A percentile compares a stretch with the other conserved stretches of the same genome.
These are phyloP conservation scores for Geothlypis trichas DNA, from an alignment of 2,113 vertebrate species.

Conservation along the genomic window DNA sequence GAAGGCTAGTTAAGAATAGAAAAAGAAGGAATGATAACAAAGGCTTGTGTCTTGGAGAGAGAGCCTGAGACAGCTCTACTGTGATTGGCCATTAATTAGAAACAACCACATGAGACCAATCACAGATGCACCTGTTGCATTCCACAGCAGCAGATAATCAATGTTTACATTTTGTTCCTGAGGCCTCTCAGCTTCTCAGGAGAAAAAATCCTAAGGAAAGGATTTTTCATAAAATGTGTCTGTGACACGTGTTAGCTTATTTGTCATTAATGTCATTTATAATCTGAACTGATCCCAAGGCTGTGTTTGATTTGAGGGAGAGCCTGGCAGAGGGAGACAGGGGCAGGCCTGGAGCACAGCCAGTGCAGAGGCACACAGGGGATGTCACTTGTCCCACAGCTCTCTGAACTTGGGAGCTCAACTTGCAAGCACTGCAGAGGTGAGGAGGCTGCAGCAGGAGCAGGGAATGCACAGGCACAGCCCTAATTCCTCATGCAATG, in stretches of 20 bases:
- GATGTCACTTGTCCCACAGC: rapidly evolving
- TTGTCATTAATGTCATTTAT: background rate
- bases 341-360: background rate
- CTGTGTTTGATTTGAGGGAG: background rate
- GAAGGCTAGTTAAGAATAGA: no score
- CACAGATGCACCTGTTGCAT: no score
- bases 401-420: background rate
- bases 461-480: background rate
- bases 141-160: no score
- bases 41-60: no score
- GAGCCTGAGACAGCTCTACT: no score
- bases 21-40: no score
- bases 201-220: no score
- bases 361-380: rapidly evolving
- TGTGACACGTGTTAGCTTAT: background rate
- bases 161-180: no score
- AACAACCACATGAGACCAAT: no score
- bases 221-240: no score
- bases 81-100: no score
- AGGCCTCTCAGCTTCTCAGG: no score
- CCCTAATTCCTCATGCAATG: background rate
- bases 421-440: background rate
- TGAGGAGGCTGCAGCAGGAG: background rate
- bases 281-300: background rate
- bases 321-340: background rate